Evolutionary conservation across 2,888 invertebrate species (phyloP).

Genomic region (Caenorhabditis macrosperma): DNA sequence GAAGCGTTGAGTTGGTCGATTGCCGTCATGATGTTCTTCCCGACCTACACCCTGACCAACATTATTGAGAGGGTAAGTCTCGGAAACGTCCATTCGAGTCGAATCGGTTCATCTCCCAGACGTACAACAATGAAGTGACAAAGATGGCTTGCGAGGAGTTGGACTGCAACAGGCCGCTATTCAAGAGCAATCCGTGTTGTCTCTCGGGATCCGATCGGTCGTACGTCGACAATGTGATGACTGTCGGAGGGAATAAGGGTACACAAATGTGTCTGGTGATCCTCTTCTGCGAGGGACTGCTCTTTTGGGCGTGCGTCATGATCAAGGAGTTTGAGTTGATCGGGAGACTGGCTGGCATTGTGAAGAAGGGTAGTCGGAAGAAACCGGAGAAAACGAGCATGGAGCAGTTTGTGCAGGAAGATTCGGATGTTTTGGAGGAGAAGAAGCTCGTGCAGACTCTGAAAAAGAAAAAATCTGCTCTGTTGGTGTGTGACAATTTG

Average conservation of each 20-base stretch:
- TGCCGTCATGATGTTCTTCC: slow-evolving; percentile 62
- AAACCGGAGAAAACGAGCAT: neutral
- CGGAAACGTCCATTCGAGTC: neutral
- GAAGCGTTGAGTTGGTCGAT: slow-evolving; percentile 55
- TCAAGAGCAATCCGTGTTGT: too few relatives aligned
- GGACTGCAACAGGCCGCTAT: too few relatives aligned
- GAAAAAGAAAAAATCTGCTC: slow-evolving; percentile 20
- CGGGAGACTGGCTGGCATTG: slow-evolving; percentile 12
- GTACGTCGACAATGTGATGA: slow-evolving; percentile 67
- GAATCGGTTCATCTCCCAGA: slow-evolving; percentile 37
- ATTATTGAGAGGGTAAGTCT: slow-evolving; percentile 50
- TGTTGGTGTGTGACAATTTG: slow-evolving; percentile 67
- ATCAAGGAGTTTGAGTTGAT: slow-evolving; percentile 50
- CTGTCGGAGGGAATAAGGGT: too few relatives aligned
- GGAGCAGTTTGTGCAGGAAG: slow-evolving; percentile 51
- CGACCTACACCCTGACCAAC: slow-evolving; percentile 63
- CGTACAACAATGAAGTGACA: slow-evolving; percentile 72
- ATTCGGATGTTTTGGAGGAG: slow-evolving; percentile 73
- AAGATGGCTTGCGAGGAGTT: slow-evolving; percentile 68
- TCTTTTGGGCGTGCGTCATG: slow-evolving; percentile 65
- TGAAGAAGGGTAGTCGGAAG: slow-evolving; percentile 29
- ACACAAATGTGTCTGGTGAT: slow-evolving; percentile 67
- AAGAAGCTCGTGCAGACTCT: slow-evolving; percentile 58
- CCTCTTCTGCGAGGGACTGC: slow-evolving; percentile 63
- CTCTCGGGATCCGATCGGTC: too few relatives aligned